phyloP scores from a whole-genome alignment of 2,113 vertebrate species.

The Kryptolebias marmoratus region DNA sequence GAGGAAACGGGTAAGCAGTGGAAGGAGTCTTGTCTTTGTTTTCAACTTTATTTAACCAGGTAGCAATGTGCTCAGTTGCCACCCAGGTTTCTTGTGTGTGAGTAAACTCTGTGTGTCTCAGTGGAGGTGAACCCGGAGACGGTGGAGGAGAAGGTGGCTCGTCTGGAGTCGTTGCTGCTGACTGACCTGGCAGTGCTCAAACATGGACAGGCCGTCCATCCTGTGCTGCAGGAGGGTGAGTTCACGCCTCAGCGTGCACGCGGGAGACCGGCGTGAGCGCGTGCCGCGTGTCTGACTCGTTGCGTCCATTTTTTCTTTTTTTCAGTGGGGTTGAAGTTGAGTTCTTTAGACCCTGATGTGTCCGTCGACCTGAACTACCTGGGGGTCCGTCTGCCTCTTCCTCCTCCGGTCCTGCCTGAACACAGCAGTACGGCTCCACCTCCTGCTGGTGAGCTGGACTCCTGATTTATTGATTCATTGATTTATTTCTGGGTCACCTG shows the following conservation, averaged over 20 bases:
- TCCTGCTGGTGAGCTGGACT: slow-evolving; percentile 52
- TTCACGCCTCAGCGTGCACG: background rate
- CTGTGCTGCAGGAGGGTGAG: slow-evolving; percentile 90
- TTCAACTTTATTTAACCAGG: background rate
- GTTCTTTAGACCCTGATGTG: slow-evolving; percentile 84
- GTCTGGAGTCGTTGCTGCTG: slow-evolving; percentile 78
- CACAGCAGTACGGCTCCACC: background rate
- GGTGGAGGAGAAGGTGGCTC: slow-evolving; percentile 44
- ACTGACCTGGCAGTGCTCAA: slow-evolving; percentile 84
- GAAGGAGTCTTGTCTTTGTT: too few relatives aligned
- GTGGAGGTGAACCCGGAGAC: slow-evolving; percentile 37
- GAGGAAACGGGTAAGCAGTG: slow-evolving; percentile 28
- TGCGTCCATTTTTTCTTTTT: slow-evolving; percentile 24
- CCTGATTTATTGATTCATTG: background rate
- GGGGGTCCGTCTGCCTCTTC: slow-evolving; percentile 87
- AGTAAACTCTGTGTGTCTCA: slow-evolving; percentile 8
- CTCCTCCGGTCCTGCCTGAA: slow-evolving; percentile 67
- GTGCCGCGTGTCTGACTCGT: background rate
- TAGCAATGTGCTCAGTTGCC: too few relatives aligned
- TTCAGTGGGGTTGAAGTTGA: slow-evolving; percentile 91
- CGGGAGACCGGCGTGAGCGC: background rate
- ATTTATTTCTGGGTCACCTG: too few relatives aligned
- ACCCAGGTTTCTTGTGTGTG: background rate
- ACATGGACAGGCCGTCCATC: slow-evolving; percentile 92
- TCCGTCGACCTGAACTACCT: slow-evolving; percentile 90